phyloP scores from a whole-genome alignment of 2,888 invertebrate species.

The Limenitis camilla region DNA sequence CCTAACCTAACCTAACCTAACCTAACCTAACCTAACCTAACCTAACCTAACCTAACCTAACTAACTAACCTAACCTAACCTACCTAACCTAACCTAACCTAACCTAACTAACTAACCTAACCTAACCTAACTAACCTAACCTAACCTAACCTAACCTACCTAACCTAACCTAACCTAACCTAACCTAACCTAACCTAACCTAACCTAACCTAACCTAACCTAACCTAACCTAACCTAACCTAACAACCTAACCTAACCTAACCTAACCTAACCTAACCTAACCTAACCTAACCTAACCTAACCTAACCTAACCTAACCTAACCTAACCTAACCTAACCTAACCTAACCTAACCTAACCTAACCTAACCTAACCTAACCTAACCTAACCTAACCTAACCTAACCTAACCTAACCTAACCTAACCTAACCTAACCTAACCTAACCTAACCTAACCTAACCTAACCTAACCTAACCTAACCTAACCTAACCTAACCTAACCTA shows the following conservation, averaged over 20 bases:
- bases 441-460: slow-evolving; percentile 22
- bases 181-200: slow-evolving; percentile 20
- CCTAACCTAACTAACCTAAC: too few species aligned
- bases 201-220: slow-evolving; percentile 23
- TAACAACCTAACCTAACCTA: too few species aligned
- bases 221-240: too few species aligned
- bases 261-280: slow-evolving; percentile 26
- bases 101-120: slow-evolving; percentile 25
- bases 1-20: slow-evolving; percentile 20
- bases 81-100: slow-evolving; percentile 26
- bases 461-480: slow-evolving; percentile 23
- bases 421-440: slow-evolving; percentile 21
- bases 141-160: too few species aligned
- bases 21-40: slow-evolving; percentile 24
- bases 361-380: slow-evolving; percentile 25
- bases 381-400: slow-evolving; percentile 24
- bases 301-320: slow-evolving; percentile 22
- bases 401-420: slow-evolving; percentile 24
- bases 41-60: slow-evolving; percentile 21
- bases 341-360: slow-evolving; percentile 23
- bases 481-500: slow-evolving; percentile 22
- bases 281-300: slow-evolving; percentile 25
- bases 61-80: slow-evolving; percentile 25
- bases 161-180: too few species aligned
- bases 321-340: slow-evolving; percentile 24